Base-by-base conservation (phyloP, 2,113 vertebrate species). In the Nesoenas mayeri region DNA sequence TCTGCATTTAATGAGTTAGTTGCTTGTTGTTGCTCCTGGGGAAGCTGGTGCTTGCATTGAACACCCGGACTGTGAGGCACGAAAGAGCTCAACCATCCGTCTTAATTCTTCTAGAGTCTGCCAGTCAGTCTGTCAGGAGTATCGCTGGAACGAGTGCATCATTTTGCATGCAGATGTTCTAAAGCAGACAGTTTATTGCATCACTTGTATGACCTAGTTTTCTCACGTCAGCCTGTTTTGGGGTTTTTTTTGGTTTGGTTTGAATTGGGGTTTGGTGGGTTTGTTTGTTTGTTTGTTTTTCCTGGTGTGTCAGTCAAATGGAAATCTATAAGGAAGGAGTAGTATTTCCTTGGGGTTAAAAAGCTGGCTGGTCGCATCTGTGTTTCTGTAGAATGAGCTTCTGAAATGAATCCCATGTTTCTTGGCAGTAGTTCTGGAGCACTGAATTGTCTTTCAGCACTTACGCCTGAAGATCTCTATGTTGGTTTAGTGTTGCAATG, bases 81-180 rank as follows among this genome's bases (percentile, higher is more conserved):
- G 85, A 67, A 88, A 62, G 74, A 91, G 56, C 64, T 90, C 79
- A 83, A 66, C 92, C 88, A 87, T 94, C 88, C 94, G 73, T 86
- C 79, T 88, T 90, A 85, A 58, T 85, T 89, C 36, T 83, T 79
- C 53, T 84, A 2, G 57, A 77, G 66, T 73, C 67, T 94, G 85
- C 62, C 69, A 71, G 32, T 83, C 88, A 80, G 64, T 95, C 54
- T 86, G 58, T 72, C 53, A 80, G 82, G 48, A 71, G 31, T 77
- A 28, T 69, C 79, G 73, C 56, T 91, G 82, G 51, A 77, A 65
- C 0, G 1, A 85, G 32, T 67, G 57, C 42, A 56, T 89, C n/a
- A 80, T 85, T 94, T 74, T 86, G 64, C 69, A 50, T 51, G 48
- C 42, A 38, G 56, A 42, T 89, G 47, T 79, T 54, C 54, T 51